Percentiles rank a stretch among this genome's conserved stretches.
Conservation (phyloP, 2,797 vertebrate genomes). For the Capromys pilorides region DNA sequence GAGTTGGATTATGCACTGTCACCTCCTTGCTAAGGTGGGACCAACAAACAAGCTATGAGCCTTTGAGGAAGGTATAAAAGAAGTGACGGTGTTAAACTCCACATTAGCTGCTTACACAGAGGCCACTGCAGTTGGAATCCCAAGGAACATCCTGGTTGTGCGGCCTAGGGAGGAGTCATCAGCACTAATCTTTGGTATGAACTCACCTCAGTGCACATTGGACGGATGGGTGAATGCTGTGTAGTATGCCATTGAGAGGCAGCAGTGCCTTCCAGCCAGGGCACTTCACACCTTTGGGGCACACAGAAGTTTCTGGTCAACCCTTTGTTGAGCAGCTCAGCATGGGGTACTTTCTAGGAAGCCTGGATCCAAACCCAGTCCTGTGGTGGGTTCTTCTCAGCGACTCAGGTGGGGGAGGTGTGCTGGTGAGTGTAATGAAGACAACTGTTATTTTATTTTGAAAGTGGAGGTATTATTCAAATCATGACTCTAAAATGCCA, state of each 20-base stretch:
- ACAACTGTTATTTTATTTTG: not conserved
- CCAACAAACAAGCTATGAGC: not conserved
- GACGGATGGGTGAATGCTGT: no score
- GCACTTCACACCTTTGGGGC: not conserved
- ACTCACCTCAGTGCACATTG: not conserved
- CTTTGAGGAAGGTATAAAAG: not conserved
- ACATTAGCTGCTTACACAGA: constrained; percentile 84
- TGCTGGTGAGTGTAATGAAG: not conserved
- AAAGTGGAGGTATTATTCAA: not conserved
- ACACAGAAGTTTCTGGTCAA: not conserved
- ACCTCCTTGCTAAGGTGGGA: not conserved
- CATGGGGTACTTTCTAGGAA: not conserved
- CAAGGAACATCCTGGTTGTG: constrained; percentile 82
- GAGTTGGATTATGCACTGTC: not conserved
- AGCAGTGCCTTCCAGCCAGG: not conserved
- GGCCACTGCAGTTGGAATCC: constrained; percentile 89
- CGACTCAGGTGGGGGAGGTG: not conserved
- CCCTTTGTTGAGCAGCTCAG: not conserved
- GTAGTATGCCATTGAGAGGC: not conserved
- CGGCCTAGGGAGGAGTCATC: constrained; percentile 81
- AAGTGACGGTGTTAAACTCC: not conserved
- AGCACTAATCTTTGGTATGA: not conserved
- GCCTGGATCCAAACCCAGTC: not conserved
- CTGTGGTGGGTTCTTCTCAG: not conserved
- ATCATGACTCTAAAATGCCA: not conserved